A percentile compares a stretch with the other conserved stretches of the same genome.
Evolutionary conservation across 2,888 invertebrate genomes (phyloP).

Genomic region (Drepanosiphum platanoidis): DNA sequence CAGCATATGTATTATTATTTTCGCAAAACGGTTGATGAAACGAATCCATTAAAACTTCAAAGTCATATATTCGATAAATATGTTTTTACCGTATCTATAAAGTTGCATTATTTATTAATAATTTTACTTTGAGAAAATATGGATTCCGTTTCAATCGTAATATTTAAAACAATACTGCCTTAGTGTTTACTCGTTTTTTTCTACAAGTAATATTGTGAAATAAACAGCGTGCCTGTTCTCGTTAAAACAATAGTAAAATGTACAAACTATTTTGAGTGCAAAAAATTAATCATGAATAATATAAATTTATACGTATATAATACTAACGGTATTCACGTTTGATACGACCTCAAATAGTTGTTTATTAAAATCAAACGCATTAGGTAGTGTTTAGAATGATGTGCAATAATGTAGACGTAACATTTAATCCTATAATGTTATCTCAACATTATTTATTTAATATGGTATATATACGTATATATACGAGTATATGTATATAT

Average conservation of each 20-base stretch:
- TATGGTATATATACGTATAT: neutral
- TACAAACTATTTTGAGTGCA: neutral
- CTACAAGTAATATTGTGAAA: neutral
- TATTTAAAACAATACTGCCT: no score
- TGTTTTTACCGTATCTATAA: no score
- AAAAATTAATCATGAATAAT: neutral
- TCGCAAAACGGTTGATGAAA: no score
- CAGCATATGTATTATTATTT: no score
- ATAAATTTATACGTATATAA: no score
- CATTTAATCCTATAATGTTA: neutral
- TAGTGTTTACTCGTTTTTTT: no score
- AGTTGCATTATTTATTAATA: no score
- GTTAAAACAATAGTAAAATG: neutral
- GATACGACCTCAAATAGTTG: neutral
- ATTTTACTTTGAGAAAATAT: no score
- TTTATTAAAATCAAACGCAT: neutral
- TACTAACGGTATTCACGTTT: neutral
- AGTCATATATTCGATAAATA: no score
- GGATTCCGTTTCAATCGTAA: no score
- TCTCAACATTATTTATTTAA: neutral
- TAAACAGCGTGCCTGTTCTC: neutral
- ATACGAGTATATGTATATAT: no score
- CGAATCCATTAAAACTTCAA: no score
- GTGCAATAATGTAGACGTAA: neutral
- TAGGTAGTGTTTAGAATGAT: neutral